Conservation (phyloP, 2,797 vertebrate genomes). For the Diglossa cyanea region DNA sequence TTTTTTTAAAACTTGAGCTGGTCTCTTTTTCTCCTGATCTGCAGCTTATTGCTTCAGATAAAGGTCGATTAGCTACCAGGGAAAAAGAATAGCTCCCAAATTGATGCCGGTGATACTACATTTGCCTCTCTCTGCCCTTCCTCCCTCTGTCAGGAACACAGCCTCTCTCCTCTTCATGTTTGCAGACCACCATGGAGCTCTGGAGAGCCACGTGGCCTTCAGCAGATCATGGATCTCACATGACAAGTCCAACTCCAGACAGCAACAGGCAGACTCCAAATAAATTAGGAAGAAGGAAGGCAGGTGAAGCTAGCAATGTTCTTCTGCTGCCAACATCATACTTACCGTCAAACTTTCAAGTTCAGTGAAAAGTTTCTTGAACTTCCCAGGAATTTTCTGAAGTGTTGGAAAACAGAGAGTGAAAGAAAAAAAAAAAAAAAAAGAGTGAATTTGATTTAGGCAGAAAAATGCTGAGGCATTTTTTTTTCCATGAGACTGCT, state of each 20-base stretch:
- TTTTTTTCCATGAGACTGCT: background rate
- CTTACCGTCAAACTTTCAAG: constrained; percentile 95
- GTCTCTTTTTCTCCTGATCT: background rate
- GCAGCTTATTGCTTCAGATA: background rate
- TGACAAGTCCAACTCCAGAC: background rate
- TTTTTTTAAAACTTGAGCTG: background rate
- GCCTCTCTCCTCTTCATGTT: background rate
- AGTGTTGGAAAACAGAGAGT: background rate
- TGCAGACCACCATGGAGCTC: background rate
- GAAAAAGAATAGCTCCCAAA: background rate
- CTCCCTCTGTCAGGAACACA: background rate
- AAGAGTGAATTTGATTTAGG: background rate
- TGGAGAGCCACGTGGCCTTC: rapidly evolving
- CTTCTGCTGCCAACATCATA: background rate
- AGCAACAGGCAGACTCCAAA: background rate
- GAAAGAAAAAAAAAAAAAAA: background rate
- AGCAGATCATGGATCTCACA: background rate
- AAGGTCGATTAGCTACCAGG: background rate
- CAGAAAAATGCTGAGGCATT: background rate
- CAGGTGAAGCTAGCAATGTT: background rate
- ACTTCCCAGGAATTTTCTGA: constrained; percentile 97
- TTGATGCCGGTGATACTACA: background rate
- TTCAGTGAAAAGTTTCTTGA: constrained; percentile 95
- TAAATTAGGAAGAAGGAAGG: background rate
- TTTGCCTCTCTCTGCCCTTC: background rate